These are phyloP conservation scores for Galerucella calmariensis DNA, from an alignment of 2,888 invertebrate genomes.

Conservation along the genomic window DNA sequence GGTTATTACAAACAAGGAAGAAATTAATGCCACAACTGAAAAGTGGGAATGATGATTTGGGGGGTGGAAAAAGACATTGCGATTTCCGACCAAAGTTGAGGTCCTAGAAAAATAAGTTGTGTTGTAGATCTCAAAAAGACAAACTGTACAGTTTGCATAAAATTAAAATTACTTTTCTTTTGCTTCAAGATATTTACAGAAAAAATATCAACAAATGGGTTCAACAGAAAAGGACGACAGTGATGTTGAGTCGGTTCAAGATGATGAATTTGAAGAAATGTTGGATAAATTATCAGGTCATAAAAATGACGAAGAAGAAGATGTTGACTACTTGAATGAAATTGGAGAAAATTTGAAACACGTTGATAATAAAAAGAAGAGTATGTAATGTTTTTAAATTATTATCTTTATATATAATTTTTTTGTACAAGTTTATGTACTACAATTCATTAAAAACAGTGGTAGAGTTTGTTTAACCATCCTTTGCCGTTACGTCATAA, in stretches of 20 bases:
- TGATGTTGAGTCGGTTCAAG: constrained; percentile 78
- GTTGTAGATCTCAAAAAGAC: too few species aligned
- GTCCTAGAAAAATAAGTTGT: too few species aligned
- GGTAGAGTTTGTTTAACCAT: too few species aligned
- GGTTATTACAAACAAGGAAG: too few species aligned
- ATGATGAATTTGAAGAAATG: constrained; percentile 81
- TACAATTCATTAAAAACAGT: too few species aligned
- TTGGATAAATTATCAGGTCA: constrained; percentile 69
- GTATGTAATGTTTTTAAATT: constrained; percentile 16
- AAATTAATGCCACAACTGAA: too few species aligned
- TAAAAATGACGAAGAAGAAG: constrained; percentile 59
- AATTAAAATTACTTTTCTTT: constrained; percentile 47
- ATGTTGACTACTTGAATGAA: constrained; percentile 75
- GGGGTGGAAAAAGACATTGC: too few species aligned
- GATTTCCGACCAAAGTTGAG: too few species aligned
- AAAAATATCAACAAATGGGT: constrained; percentile 62
- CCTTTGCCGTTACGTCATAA: too few species aligned
- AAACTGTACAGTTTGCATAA: background rate
- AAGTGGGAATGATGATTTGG: too few species aligned
- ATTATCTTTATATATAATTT: background rate
- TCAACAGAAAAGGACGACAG: constrained; percentile 70
- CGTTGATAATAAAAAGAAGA: constrained; percentile 47
- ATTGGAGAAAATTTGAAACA: constrained; percentile 66
- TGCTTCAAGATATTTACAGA: constrained; percentile 70
- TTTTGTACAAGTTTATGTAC: too few species aligned